Conservation (phyloP, 2,797 vertebrate species). For the Cygnus olor region DNA sequence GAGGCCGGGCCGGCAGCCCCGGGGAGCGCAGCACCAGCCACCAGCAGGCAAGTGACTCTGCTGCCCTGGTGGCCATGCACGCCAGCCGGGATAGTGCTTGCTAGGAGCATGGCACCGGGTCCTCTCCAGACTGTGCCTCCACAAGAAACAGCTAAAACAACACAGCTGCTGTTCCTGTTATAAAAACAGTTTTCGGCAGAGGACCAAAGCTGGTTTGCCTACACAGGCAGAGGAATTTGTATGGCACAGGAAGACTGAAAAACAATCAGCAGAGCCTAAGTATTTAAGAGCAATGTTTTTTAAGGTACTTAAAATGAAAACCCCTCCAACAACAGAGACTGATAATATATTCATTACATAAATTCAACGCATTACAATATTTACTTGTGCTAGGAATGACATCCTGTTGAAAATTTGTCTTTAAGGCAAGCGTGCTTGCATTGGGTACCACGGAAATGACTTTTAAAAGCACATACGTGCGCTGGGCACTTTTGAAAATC, state of each 20-base stretch:
- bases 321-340: neutral
- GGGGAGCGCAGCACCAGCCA: accelerated
- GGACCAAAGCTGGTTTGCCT: slow-evolving; percentile 31
- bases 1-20: neutral
- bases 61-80: accelerated
- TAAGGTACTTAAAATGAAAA: slow-evolving; percentile 31
- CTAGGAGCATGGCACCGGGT: neutral
- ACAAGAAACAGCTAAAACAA: slow-evolving; percentile 60
- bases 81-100: accelerated
- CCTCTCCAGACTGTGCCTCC: slow-evolving; percentile 22
- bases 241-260: slow-evolving; percentile 61
- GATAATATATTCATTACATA: neutral
- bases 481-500: neutral
- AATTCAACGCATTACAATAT: slow-evolving; percentile 21
- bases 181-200: slow-evolving; percentile 46
- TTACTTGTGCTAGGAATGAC: slow-evolving; percentile 20
- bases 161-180: slow-evolving; percentile 39
- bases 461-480: neutral
- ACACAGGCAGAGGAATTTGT: slow-evolving; percentile 40
- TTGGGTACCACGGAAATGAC: neutral
- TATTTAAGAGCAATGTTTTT: slow-evolving; percentile 41
- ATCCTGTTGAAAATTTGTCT: slow-evolving; percentile 8
- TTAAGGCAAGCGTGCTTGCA: neutral
- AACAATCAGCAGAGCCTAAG: neutral
- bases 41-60: accelerated